phyloP scores from a whole-genome alignment of 2,888 invertebrate genomes.

The Ophioninae sp. region DNA sequence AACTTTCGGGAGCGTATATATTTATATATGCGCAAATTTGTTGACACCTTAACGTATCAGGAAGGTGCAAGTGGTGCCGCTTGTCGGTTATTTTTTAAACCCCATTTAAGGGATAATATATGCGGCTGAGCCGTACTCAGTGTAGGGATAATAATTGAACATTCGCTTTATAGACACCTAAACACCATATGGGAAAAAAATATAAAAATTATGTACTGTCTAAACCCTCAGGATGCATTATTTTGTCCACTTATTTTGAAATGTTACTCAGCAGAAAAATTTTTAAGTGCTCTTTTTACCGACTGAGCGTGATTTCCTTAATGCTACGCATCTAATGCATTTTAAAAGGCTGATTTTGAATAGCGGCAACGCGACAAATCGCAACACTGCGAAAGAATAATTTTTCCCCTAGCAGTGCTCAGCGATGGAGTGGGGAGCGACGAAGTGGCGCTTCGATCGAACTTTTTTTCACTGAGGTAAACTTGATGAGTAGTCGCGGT shows the following conservation, averaged over 20 bases:
- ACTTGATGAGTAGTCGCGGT: slow-evolving; percentile 46
- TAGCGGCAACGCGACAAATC: not conserved
- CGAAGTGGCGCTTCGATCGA: slow-evolving; percentile 18
- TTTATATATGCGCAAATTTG: not conserved
- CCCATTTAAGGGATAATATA: not conserved
- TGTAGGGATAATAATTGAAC: too few species aligned
- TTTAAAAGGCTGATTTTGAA: slow-evolving; percentile 32
- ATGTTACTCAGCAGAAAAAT: too few species aligned
- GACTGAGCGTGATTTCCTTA: too few species aligned
- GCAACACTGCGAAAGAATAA: slow-evolving; percentile 14
- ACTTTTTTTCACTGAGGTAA: slow-evolving; percentile 10
- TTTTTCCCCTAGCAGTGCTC: not conserved
- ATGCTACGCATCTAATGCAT: not conserved
- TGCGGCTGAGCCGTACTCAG: too few species aligned
- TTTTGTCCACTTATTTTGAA: too few species aligned
- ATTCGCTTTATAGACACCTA: too few species aligned
- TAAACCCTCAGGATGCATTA: too few species aligned
- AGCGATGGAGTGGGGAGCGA: not conserved
- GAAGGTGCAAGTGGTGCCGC: not conserved
- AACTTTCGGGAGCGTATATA: not conserved
- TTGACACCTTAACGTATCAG: slow-evolving; percentile 6
- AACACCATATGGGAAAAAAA: too few species aligned
- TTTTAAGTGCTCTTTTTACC: not conserved
- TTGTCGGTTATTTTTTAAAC: not conserved
- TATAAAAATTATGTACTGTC: too few species aligned